Percentiles rank a stretch among this genome's conserved stretches.
phyloP scores from a whole-genome alignment of 53 echinoderm and acorn worm genomes.

The Holothuria scabra region DNA sequence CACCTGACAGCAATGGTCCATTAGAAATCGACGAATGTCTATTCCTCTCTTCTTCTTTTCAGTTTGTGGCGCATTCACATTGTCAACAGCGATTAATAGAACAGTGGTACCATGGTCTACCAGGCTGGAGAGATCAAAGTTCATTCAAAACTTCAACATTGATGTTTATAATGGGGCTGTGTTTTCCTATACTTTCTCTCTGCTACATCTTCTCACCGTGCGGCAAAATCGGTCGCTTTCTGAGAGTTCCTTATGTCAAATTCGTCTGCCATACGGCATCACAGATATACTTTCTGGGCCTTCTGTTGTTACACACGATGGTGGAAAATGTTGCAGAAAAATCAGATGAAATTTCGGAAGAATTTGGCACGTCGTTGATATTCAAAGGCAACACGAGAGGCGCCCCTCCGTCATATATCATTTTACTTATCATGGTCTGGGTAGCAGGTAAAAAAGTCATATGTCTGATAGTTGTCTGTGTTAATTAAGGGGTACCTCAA shows the following conservation, averaged over 20 bases:
- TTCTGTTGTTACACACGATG: slow-evolving; percentile 88
- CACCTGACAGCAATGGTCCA: too few relatives aligned
- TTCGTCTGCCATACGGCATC: slow-evolving; percentile 97
- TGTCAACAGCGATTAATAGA: slow-evolving; percentile 96
- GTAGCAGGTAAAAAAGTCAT: slow-evolving; percentile 96
- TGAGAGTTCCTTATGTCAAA: slow-evolving; percentile 96
- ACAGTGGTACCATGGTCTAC: slow-evolving; percentile 95
- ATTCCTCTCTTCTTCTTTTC: slow-evolving; percentile 8
- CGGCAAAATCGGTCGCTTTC: slow-evolving; percentile 76
- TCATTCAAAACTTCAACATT: slow-evolving; percentile 59
- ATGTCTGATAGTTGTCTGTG: too few relatives aligned
- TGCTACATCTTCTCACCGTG: slow-evolving; percentile 87
- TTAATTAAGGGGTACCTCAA: too few relatives aligned
- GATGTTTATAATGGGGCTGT: slow-evolving; percentile 79
- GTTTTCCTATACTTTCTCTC: slow-evolving; percentile 87
- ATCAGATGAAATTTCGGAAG: background rate
- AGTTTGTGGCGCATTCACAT: slow-evolving; percentile 98
- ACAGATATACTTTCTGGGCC: slow-evolving; percentile 79
- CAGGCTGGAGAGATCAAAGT: slow-evolving; percentile 90
- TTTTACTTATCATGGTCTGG: slow-evolving; percentile 81
- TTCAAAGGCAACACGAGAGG: slow-evolving; percentile 17
- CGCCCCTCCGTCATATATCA: slow-evolving; percentile 60
- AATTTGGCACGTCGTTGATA: background rate
- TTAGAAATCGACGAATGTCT: too few relatives aligned
- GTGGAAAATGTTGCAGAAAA: slow-evolving; percentile 51